Percentiles rank a stretch among this genome's conserved stretches.
Evolutionary conservation across 2,113 vertebrate genomes (phyloP).

Genomic region (Coptodon rendalli): DNA sequence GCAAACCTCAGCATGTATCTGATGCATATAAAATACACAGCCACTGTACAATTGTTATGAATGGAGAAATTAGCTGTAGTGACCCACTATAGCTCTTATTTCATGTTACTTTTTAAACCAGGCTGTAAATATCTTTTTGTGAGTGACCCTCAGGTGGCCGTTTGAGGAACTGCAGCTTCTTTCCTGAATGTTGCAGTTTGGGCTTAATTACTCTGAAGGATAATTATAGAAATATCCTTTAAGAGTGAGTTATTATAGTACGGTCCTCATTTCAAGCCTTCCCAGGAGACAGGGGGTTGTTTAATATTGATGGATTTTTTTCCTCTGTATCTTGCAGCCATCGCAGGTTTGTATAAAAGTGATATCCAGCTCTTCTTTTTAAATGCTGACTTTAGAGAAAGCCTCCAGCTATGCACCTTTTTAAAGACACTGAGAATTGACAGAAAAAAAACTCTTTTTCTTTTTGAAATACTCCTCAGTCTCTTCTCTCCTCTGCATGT

Average conservation of each 20-base stretch:
- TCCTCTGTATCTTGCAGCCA: background rate
- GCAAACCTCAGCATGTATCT: background rate
- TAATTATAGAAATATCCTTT: background rate
- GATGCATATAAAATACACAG: background rate
- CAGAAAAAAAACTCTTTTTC: background rate
- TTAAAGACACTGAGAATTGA: background rate
- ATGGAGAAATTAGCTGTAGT: background rate
- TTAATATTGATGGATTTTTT: background rate
- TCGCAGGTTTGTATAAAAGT: background rate
- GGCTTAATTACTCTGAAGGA: background rate
- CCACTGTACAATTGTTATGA: rapidly evolving
- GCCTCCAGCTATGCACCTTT: background rate
- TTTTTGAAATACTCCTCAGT: background rate
- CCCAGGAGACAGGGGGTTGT: background rate
- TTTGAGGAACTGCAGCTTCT: background rate
- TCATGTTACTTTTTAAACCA: background rate
- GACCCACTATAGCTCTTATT: rapidly evolving
- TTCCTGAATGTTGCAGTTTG: background rate
- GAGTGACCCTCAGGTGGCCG: background rate
- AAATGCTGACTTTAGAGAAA: background rate
- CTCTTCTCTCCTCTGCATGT: background rate
- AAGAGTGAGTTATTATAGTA: background rate
- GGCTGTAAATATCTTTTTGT: background rate
- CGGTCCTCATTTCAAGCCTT: background rate
- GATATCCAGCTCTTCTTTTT: background rate